phyloP scores from a whole-genome alignment of 2,888 invertebrate genomes.

The Phoronis australis region DNA sequence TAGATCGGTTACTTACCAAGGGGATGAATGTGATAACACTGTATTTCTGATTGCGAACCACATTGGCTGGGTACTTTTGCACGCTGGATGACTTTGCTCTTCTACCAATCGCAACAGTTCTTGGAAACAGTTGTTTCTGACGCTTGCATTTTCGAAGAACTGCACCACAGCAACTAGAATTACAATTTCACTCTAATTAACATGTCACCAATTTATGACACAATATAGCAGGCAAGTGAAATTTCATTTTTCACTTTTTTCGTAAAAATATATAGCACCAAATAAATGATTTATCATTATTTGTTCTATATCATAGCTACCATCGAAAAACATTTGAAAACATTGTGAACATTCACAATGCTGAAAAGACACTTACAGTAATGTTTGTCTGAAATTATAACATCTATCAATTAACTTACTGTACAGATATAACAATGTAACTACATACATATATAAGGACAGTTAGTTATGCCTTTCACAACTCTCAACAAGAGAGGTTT shows the following conservation, averaged over 20 bases:
- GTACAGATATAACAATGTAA: too few species aligned
- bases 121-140: constrained; percentile 40
- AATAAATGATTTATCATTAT: constrained; percentile 2
- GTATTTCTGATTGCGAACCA: constrained; percentile 97
- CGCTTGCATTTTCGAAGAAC: constrained; percentile 33
- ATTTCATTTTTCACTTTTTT: too few species aligned
- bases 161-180: constrained; percentile 67
- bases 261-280: too few species aligned
- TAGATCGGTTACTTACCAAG: constrained; percentile 56
- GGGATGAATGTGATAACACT: constrained; percentile 64
- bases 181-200: too few species aligned
- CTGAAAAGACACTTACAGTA: not conserved
- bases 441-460: too few species aligned
- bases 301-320: constrained; percentile 4
- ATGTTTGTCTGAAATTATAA: not conserved
- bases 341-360: not conserved
- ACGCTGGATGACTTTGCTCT: constrained; percentile 58
- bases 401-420: not conserved
- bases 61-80: constrained; percentile 81
- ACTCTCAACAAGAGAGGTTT: too few species aligned
- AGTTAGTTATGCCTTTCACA: too few species aligned
- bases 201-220: too few species aligned
- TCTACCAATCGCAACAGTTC: constrained; percentile 54
- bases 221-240: too few species aligned
- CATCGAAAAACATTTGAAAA: constrained; percentile 10